Evolutionary conservation across 2,888 invertebrate genomes (phyloP).

Genomic region (Papilio elwesi): DNA sequence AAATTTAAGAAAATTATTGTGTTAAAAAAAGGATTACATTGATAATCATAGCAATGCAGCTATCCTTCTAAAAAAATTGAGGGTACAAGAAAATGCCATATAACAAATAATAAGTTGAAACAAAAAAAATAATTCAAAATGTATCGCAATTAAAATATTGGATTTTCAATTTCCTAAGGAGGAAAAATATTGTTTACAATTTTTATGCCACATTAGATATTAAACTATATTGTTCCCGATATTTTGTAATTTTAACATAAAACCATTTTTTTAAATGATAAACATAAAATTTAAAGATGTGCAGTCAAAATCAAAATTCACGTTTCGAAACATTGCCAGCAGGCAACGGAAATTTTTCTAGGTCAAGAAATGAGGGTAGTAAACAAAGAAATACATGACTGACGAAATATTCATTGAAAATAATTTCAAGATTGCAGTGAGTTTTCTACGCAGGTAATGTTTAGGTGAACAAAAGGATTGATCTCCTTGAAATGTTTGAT

Average conservation of each 20-base stretch:
- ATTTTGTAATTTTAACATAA: no score
- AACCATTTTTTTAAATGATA: neutral
- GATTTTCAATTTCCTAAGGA: no score
- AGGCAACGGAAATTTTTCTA: constrained; percentile 58
- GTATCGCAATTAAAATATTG: no score
- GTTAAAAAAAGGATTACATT: no score
- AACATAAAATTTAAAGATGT: neutral
- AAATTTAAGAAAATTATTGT: constrained; percentile 52
- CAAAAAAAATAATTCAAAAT: no score
- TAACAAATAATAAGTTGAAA: no score
- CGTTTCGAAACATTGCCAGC: constrained; percentile 25
- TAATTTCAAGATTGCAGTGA: constrained; percentile 42
- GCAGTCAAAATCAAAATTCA: constrained; percentile 23
- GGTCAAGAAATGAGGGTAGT: constrained; percentile 75
- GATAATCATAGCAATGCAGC: no score
- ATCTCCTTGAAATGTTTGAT: constrained; percentile 60
- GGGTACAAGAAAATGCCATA: no score
- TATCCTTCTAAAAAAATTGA: no score
- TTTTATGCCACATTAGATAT: no score
- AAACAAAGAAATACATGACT: constrained; percentile 66
- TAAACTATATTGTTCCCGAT: no score
- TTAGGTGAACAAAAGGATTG: constrained; percentile 47
- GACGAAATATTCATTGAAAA: constrained; percentile 43
- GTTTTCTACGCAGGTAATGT: constrained; percentile 51
- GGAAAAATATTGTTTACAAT: no score